phyloP scores from a whole-genome alignment of 2,113 vertebrate species.

The Hypocryptadius cinnamomeus region DNA sequence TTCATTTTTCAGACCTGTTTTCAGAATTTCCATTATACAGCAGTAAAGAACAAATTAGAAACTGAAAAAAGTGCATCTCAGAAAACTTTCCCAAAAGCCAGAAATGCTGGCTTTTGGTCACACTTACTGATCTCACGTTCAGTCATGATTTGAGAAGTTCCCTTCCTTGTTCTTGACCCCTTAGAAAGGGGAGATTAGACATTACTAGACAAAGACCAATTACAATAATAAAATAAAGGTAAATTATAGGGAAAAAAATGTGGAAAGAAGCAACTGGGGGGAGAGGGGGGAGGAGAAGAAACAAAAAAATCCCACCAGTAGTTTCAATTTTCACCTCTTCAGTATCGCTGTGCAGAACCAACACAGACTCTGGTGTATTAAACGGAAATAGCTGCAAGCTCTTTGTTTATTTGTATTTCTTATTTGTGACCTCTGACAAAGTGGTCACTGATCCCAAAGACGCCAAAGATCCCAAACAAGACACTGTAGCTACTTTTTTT shows the following conservation, averaged over 20 bases:
- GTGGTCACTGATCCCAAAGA: neutral
- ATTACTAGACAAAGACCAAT: neutral
- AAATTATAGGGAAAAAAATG: neutral
- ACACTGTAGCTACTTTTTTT: neutral
- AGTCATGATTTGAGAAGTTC: neutral
- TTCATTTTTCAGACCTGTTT: neutral
- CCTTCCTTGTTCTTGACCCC: neutral
- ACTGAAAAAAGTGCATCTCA: neutral
- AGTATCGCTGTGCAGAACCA: neutral
- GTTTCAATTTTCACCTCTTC: conserved; percentile 10
- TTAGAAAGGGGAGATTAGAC: neutral
- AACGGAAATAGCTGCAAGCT: neutral
- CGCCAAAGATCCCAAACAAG: neutral
- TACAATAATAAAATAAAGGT: neutral
- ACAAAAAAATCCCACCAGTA: neutral
- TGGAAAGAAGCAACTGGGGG: neutral
- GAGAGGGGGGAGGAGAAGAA: neutral
- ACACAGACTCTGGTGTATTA: neutral
- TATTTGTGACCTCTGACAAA: conserved; percentile 20
- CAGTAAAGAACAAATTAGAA: neutral
- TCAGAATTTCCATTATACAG: neutral
- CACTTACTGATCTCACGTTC: neutral
- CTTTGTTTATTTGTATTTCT: conserved; percentile 13
- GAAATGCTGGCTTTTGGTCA: neutral
- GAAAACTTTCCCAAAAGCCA: neutral